Percentiles rank a stretch among this genome's conserved stretches.
These are phyloP conservation scores for Halictus quadricinctus DNA, from an alignment of 2,888 invertebrate genomes.

Conservation along the genomic window DNA sequence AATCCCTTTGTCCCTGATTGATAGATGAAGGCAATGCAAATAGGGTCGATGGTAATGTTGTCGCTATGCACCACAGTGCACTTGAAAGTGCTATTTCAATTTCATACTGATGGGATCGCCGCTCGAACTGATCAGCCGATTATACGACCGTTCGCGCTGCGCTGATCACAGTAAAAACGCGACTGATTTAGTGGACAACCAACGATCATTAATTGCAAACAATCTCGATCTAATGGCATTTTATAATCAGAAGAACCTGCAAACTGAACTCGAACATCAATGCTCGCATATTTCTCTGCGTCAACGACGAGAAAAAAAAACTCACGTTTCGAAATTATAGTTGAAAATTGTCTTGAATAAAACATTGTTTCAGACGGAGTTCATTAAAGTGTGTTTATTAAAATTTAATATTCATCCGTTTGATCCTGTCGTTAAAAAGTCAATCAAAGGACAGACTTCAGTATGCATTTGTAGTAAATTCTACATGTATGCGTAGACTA, in stretches of 20 bases:
- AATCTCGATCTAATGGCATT: neutral
- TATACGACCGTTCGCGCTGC: neutral
- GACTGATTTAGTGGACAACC: constrained; percentile 18
- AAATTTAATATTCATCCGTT: neutral
- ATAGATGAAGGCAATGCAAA: constrained; percentile 71
- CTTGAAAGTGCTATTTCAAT: constrained; percentile 71
- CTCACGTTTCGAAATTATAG: neutral
- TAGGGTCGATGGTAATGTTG: constrained; percentile 56
- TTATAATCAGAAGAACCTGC: neutral
- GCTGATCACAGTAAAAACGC: too few species aligned
- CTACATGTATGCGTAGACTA: neutral
- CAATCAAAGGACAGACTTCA: neutral
- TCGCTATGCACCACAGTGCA: constrained; percentile 57
- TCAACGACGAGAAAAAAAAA: neutral
- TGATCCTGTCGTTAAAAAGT: neutral
- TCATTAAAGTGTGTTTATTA: neutral
- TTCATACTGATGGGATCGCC: constrained; percentile 63
- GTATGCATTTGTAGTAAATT: neutral
- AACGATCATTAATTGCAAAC: constrained; percentile 13
- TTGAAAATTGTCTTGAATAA: neutral
- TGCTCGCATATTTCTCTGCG: neutral
- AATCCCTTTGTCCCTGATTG: constrained; percentile 73
- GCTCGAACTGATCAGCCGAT: constrained; percentile 52
- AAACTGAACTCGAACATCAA: neutral
- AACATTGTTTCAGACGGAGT: neutral